These are phyloP conservation scores for Tipula lateralis DNA, from an alignment of 2,888 invertebrate genomes.

Conservation along the genomic window DNA sequence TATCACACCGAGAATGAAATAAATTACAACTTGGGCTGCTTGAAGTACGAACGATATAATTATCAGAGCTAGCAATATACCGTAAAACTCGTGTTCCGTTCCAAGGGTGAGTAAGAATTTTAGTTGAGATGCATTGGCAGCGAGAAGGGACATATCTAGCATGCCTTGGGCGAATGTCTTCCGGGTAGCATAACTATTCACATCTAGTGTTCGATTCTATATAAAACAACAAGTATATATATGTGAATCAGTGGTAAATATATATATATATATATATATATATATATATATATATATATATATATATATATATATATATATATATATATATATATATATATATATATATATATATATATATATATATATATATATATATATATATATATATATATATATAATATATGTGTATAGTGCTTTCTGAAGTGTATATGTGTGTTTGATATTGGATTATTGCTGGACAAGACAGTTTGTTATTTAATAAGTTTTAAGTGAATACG, in stretches of 20 bases:
- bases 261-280: neutral
- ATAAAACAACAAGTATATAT: neutral
- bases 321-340: no score
- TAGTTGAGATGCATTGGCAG: constrained; percentile 36
- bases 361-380: no score
- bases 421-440: neutral
- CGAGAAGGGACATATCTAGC: constrained; percentile 35
- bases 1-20: constrained; percentile 34
- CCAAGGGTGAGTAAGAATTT: constrained; percentile 34
- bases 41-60: constrained; percentile 34
- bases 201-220: constrained; percentile 33
- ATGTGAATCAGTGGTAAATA: neutral
- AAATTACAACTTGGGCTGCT: constrained; percentile 34
- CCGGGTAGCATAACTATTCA: constrained; percentile 35
- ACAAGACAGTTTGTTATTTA: neutral
- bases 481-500: no score
- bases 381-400: no score
- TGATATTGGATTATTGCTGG: neutral
- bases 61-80: constrained; percentile 33
- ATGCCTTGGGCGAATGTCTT: constrained; percentile 36
- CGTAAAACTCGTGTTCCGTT: constrained; percentile 34
- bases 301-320: no score
- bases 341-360: no score
- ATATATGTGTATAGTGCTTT: no score
- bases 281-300: no score